These are phyloP conservation scores for Antechinus flavipes DNA, from an alignment of 2,113 vertebrate genomes.

Conservation along the genomic window DNA sequence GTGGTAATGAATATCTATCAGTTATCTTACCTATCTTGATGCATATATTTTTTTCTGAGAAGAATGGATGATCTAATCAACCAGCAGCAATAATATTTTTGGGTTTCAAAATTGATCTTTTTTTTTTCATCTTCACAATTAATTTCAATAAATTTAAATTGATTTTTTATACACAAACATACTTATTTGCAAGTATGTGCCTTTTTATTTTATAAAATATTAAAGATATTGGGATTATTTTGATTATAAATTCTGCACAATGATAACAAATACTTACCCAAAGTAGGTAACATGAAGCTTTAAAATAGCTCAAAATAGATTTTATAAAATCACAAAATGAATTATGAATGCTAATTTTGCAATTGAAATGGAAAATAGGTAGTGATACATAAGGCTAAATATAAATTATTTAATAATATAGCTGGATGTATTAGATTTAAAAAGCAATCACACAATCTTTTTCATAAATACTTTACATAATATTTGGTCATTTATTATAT, in stretches of 20 bases:
- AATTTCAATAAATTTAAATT: background rate
- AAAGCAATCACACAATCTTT: constrained; percentile 11
- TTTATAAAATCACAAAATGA: background rate
- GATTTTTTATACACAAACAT: background rate
- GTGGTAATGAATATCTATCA: background rate
- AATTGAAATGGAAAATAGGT: constrained; percentile 9
- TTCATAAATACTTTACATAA: constrained; percentile 33
- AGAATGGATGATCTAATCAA: background rate
- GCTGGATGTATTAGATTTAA: constrained; percentile 17
- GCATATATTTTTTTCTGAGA: background rate
- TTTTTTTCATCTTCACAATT: background rate
- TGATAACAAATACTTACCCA: background rate
- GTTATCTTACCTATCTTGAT: background rate
- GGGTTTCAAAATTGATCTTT: background rate
- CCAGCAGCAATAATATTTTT: background rate
- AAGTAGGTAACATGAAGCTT: background rate
- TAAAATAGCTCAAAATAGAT: background rate
- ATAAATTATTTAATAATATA: background rate
- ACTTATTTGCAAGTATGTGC: background rate
- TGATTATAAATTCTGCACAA: background rate
- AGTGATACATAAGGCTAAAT: background rate
- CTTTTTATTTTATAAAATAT: background rate
- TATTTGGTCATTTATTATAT: constrained; percentile 45
- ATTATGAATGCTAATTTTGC: constrained; percentile 17
- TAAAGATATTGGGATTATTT: background rate